Evolutionary conservation across 2,888 invertebrate genomes (phyloP).

Genomic region (Opisthograptis luteolata): DNA sequence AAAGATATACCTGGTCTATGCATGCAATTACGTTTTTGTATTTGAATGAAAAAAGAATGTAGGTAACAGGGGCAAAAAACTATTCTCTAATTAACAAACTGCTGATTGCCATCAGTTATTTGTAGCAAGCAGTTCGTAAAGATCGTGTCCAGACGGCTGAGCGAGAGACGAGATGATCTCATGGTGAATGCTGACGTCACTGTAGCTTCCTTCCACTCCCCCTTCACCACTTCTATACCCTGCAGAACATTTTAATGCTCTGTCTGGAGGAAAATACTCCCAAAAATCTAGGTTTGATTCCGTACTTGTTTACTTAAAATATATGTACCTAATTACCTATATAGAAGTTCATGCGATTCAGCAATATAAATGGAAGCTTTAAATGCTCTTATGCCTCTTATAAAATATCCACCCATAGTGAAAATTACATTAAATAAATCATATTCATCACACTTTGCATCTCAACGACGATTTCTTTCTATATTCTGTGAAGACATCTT

Average conservation of each 20-base stretch:
- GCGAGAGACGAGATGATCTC: slow-evolving; percentile 53
- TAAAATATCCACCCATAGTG: no score
- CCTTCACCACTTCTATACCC: slow-evolving; percentile 26
- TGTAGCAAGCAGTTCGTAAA: slow-evolving; percentile 29
- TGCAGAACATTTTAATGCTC: slow-evolving; percentile 22
- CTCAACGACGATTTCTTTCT: slow-evolving; percentile 1
- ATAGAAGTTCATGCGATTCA: no score
- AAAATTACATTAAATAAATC: no score
- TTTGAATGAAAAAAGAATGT: no score
- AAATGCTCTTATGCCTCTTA: no score
- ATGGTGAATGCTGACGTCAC: slow-evolving; percentile 67
- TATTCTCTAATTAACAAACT: slow-evolving; percentile 7
- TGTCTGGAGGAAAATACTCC: slow-evolving; percentile 6
- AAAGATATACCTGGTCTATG: no score
- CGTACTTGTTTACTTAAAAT: no score
- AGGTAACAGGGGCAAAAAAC: not conserved
- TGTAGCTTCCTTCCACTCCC: slow-evolving; percentile 62
- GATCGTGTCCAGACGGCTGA: slow-evolving; percentile 43
- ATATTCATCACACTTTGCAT: no score
- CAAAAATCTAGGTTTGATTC: not conserved
- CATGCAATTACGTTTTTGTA: no score
- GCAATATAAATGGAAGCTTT: not conserved
- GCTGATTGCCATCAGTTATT: slow-evolving; percentile 22
- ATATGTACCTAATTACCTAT: no score
- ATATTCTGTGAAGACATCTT: no score